Evolutionary conservation across 64 coral and sea anemone genomes (phyloP).

Genomic region (Dendrophyllia cribrosa): DNA sequence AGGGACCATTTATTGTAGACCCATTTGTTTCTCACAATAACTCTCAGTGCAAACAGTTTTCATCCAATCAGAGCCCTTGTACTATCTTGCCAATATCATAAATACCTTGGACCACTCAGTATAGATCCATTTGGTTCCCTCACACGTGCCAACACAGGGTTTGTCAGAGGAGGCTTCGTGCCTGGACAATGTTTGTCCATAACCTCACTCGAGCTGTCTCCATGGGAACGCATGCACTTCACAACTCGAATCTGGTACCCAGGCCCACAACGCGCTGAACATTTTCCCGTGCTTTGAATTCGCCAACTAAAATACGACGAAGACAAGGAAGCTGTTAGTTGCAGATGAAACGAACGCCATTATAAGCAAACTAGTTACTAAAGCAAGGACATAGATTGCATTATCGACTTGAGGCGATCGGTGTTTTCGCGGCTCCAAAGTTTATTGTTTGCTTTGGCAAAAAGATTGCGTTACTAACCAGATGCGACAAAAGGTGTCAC

Average conservation of each 20-base stretch:
- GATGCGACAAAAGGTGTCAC: too few relatives aligned
- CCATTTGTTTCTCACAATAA: too few relatives aligned
- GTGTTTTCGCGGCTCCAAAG: too few relatives aligned
- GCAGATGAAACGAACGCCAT: too few relatives aligned
- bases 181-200: constrained; percentile 66
- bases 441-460: too few relatives aligned
- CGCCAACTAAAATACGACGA: constrained; percentile 59
- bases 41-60: too few relatives aligned
- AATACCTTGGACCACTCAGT: constrained; percentile 73
- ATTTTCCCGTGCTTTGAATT: background rate
- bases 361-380: too few relatives aligned
- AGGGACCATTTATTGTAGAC: too few relatives aligned
- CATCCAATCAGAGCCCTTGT: too few relatives aligned
- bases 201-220: constrained; percentile 19
- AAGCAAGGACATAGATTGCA: too few relatives aligned
- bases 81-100: background rate
- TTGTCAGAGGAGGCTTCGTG: constrained; percentile 46
- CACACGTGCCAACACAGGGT: constrained; percentile 65
- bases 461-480: too few relatives aligned
- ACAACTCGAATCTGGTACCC: constrained; percentile 61
- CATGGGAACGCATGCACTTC: constrained; percentile 43
- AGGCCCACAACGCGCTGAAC: constrained; percentile 73
- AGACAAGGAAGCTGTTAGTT: background rate
- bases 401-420: too few relatives aligned
- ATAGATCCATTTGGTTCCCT: constrained; percentile 76